Conservation (phyloP, 2,888 invertebrate genomes). For the Zhengitettix transpicula region DNA sequence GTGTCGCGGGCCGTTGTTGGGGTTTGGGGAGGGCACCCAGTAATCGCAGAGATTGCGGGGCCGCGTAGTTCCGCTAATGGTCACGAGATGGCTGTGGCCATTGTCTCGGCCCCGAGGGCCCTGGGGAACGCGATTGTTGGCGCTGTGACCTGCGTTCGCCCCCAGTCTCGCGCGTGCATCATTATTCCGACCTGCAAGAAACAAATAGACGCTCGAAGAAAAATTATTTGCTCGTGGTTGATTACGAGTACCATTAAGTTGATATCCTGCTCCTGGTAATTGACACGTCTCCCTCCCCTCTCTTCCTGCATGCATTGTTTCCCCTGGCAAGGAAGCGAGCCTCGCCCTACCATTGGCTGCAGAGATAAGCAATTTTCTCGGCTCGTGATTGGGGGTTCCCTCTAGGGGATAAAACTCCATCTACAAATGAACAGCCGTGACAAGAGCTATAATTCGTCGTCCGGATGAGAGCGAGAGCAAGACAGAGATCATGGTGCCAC, state of each 20-base stretch:
- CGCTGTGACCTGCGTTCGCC: not conserved
- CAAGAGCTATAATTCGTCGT: constrained; percentile 49
- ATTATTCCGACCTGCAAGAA: constrained; percentile 1
- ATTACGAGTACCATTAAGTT: constrained; percentile 23
- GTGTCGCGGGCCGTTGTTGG: too few species aligned
- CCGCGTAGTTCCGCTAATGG: not conserved
- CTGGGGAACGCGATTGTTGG: not conserved
- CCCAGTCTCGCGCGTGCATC: not conserved
- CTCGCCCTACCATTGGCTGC: constrained; percentile 20
- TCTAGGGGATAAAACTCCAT: constrained; percentile 47
- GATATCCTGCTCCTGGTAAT: constrained; percentile 20
- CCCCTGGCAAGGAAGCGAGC: constrained; percentile 16
- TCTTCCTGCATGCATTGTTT: constrained; percentile 10
- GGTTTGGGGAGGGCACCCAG: not conserved
- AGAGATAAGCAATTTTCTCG: constrained; percentile 48
- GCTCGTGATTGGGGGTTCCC: constrained; percentile 49
- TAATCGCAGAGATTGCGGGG: not conserved
- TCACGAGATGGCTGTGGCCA: not conserved
- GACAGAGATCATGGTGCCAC: not conserved
- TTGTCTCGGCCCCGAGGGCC: not conserved
- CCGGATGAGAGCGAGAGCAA: constrained; percentile 18
- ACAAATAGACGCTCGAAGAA: constrained; percentile 8
- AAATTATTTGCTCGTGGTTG: constrained; percentile 17
- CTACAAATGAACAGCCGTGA: constrained; percentile 55
- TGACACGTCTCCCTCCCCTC: constrained; percentile 19